Percentiles rank a stretch among this genome's conserved stretches.
Evolutionary conservation across 2,797 vertebrate genomes (phyloP).

Genomic region (Microctenopoma lineatum): DNA sequence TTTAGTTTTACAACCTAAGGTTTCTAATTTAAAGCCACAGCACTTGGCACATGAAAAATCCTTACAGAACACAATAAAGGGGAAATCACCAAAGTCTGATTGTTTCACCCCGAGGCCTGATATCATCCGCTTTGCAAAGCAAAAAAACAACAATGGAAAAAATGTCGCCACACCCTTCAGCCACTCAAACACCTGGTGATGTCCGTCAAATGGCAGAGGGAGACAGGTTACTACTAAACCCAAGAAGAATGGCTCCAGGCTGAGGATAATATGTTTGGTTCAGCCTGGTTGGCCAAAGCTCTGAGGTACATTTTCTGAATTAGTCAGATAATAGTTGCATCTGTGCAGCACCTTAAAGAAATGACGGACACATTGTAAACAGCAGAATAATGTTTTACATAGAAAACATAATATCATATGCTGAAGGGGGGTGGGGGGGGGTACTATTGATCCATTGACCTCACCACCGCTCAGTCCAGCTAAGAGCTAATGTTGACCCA

Average conservation of each 20-base stretch:
- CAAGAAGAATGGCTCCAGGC: constrained; percentile 60
- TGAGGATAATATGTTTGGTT: constrained; percentile 41
- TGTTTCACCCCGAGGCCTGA: constrained; percentile 41
- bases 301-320: constrained; percentile 5
- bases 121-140: constrained; percentile 36
- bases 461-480: constrained; percentile 46
- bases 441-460: constrained; percentile 72
- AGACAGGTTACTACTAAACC: constrained; percentile 59
- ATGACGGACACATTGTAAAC: not conserved
- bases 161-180: constrained; percentile 51
- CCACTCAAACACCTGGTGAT: constrained; percentile 65
- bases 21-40: constrained; percentile 11
- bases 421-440: constrained; percentile 11
- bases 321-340: too few relatives aligned
- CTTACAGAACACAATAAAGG: constrained; percentile 15
- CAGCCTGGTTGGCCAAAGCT: constrained; percentile 16
- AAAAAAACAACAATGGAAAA: constrained; percentile 48
- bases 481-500: constrained; percentile 75
- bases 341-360: not conserved
- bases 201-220: constrained; percentile 51
- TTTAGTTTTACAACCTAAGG: not conserved
- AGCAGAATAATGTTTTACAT: constrained; percentile 1
- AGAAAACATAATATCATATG: constrained; percentile 7
- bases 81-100: constrained; percentile 32
- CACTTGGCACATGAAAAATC: constrained; percentile 17